Base-by-base conservation (phyloP, 2,888 invertebrate species). In the Pollenia amentaria region DNA sequence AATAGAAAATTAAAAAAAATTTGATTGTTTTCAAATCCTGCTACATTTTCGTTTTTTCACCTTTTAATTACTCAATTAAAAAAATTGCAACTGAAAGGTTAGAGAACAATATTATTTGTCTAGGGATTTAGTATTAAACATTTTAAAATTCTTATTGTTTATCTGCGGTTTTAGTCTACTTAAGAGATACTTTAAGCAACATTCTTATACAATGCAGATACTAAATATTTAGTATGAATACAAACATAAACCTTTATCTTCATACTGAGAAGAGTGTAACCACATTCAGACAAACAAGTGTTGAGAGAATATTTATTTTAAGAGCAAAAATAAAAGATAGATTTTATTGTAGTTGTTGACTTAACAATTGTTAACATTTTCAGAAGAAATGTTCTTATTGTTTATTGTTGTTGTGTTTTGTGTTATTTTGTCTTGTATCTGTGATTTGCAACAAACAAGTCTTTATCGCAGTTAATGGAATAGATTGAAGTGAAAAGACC, bases 311-410 rank as follows among this genome's bases (percentile, higher is more conserved):
- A 2, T 38, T 38, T 67, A 67, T 12, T 67, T 67, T 51, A 38
- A 29, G 21, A 16, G 16, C 14, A 6, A 14, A 12, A 51, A 53
- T 12, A 6, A 14, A 12, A 51, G 42, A 7, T 64, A 51, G 14
- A 29, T 44, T 55, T 12, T 10, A 7, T 38, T 53, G 42, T 12
- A 9, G 44, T 38, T 67, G 38, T 57, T 57, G 12, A 46, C 6
- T 57, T 14, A 67, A 53, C 38, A 57, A 57, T 77, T 77, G 77
- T 57, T 77, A 46, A 38, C 14, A 57, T 67, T 38, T 3, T 18
- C 7, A 77, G 46, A 67, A 67, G 46, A 77, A 46, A 16, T 53
- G 1, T 42, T 76, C 42, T 29, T 46, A 11, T 53, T 38, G n/a
- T 29, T 4, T 55, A 18, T 18, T 14, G 4, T 14, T n/a, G 11